These are phyloP conservation scores for Eubucco bourcierii DNA, from an alignment of 2,113 vertebrate species.

Conservation along the genomic window DNA sequence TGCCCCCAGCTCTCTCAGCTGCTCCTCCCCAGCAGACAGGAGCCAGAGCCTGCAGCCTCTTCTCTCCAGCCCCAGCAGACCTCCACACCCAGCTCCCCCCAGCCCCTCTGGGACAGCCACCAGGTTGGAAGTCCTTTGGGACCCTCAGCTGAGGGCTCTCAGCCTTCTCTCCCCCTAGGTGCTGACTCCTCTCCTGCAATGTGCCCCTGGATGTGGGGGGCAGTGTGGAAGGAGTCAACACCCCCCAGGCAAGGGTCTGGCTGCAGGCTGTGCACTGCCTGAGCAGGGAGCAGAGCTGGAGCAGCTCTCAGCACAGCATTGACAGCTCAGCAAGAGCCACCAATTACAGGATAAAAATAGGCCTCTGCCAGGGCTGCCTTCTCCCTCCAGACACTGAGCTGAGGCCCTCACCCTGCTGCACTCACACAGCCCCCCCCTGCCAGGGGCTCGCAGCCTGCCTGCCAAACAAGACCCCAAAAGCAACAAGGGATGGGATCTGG, in stretches of 20 bases:
- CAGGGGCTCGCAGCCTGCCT: neutral
- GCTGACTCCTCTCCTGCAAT: neutral
- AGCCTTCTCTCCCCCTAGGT: rapidly evolving
- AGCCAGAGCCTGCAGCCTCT: neutral
- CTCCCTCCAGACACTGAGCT: neutral
- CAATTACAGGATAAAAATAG: constrained; percentile 62
- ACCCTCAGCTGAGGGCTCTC: neutral
- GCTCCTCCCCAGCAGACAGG: neutral
- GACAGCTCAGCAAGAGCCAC: constrained; percentile 20
- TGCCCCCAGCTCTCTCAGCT: too few species aligned
- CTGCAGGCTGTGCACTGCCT: neutral
- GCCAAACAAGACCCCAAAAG: neutral
- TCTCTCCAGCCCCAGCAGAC: neutral
- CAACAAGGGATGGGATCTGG: neutral
- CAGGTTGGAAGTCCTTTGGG: neutral
- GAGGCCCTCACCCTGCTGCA: neutral
- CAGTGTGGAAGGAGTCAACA: neutral
- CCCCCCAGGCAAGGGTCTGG: neutral
- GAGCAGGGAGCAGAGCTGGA: neutral
- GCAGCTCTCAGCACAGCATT: neutral
- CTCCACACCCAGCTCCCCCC: neutral
- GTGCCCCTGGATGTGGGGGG: neutral
- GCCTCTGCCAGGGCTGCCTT: neutral
- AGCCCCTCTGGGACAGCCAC: neutral
- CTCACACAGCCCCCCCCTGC: neutral